Conservation (phyloP, 2,888 invertebrate species). For the Autographa pulchrina region DNA sequence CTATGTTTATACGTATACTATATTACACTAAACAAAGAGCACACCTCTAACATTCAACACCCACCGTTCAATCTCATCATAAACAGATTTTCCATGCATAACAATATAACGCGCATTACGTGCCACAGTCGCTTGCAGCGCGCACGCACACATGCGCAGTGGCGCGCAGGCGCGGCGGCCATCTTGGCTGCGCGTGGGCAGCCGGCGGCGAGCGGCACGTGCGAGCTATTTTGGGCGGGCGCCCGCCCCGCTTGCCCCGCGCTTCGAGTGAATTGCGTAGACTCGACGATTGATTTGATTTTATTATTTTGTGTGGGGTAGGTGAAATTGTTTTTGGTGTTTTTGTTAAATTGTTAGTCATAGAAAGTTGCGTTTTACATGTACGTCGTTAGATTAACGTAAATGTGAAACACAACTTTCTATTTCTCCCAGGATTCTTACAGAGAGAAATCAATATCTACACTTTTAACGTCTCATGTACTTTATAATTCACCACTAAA, state of each 20-base stretch:
- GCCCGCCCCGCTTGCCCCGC: slow-evolving; percentile 70
- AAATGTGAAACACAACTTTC: too few relatives aligned
- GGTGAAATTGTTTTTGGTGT: slow-evolving; percentile 20
- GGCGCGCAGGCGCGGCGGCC: slow-evolving; percentile 74
- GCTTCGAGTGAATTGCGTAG: slow-evolving; percentile 64
- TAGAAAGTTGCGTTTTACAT: neutral
- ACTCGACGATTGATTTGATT: slow-evolving; percentile 65
- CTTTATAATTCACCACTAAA: too few relatives aligned
- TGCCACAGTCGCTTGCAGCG: slow-evolving; percentile 69
- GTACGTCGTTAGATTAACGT: neutral
- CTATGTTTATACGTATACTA: neutral
- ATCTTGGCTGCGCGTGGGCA: slow-evolving; percentile 88
- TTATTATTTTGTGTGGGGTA: slow-evolving; percentile 59
- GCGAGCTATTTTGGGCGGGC: slow-evolving; percentile 88
- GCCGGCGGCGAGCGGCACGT: slow-evolving; percentile 85
- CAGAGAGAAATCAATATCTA: too few relatives aligned
- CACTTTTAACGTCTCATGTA: too few relatives aligned
- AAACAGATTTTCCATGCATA: slow-evolving; percentile 62
- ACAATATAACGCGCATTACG: slow-evolving; percentile 60
- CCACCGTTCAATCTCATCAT: slow-evolving; percentile 44
- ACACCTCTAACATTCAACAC: slow-evolving; percentile 31
- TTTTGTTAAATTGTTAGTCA: slow-evolving; percentile 6
- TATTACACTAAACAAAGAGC: neutral
- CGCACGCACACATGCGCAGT: slow-evolving; percentile 66
- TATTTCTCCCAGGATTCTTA: too few relatives aligned